Base-by-base conservation (phyloP, 2,797 vertebrate species). In the Pelochelys cantorii region DNA sequence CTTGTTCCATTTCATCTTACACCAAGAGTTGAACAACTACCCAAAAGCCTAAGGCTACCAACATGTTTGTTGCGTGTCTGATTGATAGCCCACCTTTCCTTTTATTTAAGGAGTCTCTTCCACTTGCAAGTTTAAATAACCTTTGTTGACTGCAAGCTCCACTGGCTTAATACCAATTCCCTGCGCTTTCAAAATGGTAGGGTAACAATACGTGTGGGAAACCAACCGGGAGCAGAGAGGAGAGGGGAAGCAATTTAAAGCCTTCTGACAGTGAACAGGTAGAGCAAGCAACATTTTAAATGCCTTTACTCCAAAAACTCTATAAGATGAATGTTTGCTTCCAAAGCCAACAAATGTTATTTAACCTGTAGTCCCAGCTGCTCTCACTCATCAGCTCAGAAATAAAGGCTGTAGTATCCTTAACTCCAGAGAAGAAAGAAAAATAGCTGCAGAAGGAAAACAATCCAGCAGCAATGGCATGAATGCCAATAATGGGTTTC, bases 381-480 rank as follows among this genome's bases (percentile, higher is more conserved):
- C 80, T 77, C 37, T 77, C 74, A 29, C 37, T 48, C 74, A 77
- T 77, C 74, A 77, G 74, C 74, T 77, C 74, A 77, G 42, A 52
- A 77, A 77, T 77, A 52, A 83, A 83, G 0, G 0, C 31, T 54
- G 71, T 87, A 60, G 29, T 90, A 55, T 83, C 11, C 1, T 29
- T 5, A 60, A 1, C 1, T 0, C 57, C 22, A 71, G 68, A 71
- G 68, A 5, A 59, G 60, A 78, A n/a, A 79, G 77, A 75, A 1
- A 80, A 74, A 29, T 14, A 83, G 3, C 3, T 4, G 75, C 80
- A 77, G 84, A 78, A 83, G 25, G 53, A 83, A 54, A 11, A 42
- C 3, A 0, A 48, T 52, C 20, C 0, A 25, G 75, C 7, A 81
- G 42, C 37, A 0, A 1, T n/a, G 52, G 27, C 13, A 48, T 65